Evolutionary conservation across 2,113 vertebrate genomes (phyloP), one percentile per base, ranked within the genome.

Genomic region (Tringa solitaria): DNA sequence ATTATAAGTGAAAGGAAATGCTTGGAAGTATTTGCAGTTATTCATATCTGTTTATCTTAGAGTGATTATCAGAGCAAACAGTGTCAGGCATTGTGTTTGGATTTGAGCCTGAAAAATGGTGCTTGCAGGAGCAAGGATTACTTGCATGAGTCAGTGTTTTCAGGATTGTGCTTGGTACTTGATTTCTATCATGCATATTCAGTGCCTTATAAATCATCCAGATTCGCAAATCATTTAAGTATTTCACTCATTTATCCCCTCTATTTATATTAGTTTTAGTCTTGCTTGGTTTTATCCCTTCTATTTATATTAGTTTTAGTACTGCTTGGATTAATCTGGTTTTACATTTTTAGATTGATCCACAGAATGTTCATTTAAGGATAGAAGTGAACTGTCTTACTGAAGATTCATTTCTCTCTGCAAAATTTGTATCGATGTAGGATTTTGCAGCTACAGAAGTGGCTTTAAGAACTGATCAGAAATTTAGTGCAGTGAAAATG

Each of bases 11-110:
- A 95, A 95, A 95, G 95, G 83, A 97, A 96, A 89, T 92, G 95
- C 74, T 85, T 95, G 81, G 63, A 95, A 94, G 78, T 95, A 89
- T 95, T 95, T 97, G 85, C 83, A 92, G 84, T 97, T 90, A 87
- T 85, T 98, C 83, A 84, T 95, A 97, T 97, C 93, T 97, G 89
- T 97, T 97, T 96, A 96, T 96, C 96, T 97, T 97, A 95, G 95
- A 96, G 77, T 85, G 82, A 97, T 98, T 96, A 97, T 97, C 89
- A 96, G 96, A 96, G 93, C 97, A 97, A 98, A 97, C 97, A 96
- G 93, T 97, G 92, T 95, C 94, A 97, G 85, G 96, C 97, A 95
- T 97, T 96, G 95, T 96, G 91, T 93, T 97, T 97, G 96, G 93
- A 96, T 96, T 69, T 73, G 61, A 89, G 94, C 95, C 94, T 96